These are phyloP conservation scores for Lamellibrachia satsuma DNA, from an alignment of 2,888 invertebrate species.

Conservation along the genomic window DNA sequence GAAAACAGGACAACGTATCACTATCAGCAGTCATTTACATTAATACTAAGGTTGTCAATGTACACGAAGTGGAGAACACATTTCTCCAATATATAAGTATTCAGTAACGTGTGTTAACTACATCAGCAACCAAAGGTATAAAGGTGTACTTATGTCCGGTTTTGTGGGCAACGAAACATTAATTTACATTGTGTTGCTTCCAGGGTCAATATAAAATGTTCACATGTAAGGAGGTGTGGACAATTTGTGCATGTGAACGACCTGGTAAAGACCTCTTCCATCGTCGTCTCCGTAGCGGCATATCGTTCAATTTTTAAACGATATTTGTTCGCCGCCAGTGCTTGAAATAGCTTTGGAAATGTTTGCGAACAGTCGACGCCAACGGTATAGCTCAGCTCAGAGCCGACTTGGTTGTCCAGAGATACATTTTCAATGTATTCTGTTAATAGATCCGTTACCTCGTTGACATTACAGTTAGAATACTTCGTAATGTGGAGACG, in stretches of 20 bases:
- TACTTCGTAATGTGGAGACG: conserved; percentile 76
- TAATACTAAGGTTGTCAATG: not conserved
- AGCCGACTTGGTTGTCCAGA: conserved; percentile 67
- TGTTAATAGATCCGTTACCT: conserved; percentile 73
- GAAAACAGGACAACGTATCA: not conserved
- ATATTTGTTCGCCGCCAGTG: conserved; percentile 54
- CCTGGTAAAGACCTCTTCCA: conserved; percentile 80
- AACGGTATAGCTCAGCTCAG: conserved; percentile 59
- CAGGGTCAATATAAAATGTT: not conserved
- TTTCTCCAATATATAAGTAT: not conserved
- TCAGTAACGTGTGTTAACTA: not conserved
- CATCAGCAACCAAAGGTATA: not conserved
- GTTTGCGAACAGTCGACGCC: conserved; percentile 51
- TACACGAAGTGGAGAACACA: no score
- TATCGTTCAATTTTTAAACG: conserved; percentile 78
- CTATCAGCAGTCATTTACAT: not conserved
- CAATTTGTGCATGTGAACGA: conserved; percentile 30
- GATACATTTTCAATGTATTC: conserved; percentile 74
- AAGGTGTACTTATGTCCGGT: not conserved
- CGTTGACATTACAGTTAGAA: conserved; percentile 65
- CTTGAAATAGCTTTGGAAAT: not conserved
- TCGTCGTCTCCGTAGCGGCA: conserved; percentile 84
- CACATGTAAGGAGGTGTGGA: not conserved
- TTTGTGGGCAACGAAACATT: not conserved
- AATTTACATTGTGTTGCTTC: not conserved